Conservation (phyloP, 92 coral and sea anemone species). For the Palythoa grandiflora region DNA sequence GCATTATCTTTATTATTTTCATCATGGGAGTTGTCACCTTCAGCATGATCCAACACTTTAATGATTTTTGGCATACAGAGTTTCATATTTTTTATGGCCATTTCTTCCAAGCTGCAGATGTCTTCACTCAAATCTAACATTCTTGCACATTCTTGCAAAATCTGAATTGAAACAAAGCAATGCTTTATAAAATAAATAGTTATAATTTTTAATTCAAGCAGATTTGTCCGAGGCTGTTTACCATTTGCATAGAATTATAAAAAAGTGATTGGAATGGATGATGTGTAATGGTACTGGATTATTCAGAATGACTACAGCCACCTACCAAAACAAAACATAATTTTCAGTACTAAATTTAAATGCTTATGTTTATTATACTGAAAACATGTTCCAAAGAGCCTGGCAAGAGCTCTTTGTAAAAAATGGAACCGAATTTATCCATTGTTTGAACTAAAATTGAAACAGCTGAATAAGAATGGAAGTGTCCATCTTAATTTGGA, state of each 20-base stretch:
- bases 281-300: slow-evolving; percentile 17
- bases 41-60: slow-evolving; percentile 12
- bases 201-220: slow-evolving; percentile 5
- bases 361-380: neutral
- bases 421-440: neutral
- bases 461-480: neutral
- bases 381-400: slow-evolving; percentile 14
- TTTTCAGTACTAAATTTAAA: slow-evolving; percentile 12
- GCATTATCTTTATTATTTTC: neutral
- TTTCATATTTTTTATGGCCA: slow-evolving; percentile 11
- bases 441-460: slow-evolving; percentile 4
- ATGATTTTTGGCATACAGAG: slow-evolving; percentile 1
- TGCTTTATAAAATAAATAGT: neutral
- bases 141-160: slow-evolving; percentile 17
- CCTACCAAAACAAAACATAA: neutral
- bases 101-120: slow-evolving; percentile 15
- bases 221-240: slow-evolving; percentile 4
- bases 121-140: neutral
- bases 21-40: neutral
- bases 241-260: neutral
- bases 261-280: slow-evolving; percentile 13
- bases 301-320: slow-evolving; percentile 3
- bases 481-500: neutral
- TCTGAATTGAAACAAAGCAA: slow-evolving; percentile 16
- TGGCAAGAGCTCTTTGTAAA: slow-evolving; percentile 4